A percentile compares a stretch with the other conserved stretches of the same genome.
phyloP scores from a whole-genome alignment of 2,797 vertebrate genomes.

The Hydrocynus forskahlii region DNA sequence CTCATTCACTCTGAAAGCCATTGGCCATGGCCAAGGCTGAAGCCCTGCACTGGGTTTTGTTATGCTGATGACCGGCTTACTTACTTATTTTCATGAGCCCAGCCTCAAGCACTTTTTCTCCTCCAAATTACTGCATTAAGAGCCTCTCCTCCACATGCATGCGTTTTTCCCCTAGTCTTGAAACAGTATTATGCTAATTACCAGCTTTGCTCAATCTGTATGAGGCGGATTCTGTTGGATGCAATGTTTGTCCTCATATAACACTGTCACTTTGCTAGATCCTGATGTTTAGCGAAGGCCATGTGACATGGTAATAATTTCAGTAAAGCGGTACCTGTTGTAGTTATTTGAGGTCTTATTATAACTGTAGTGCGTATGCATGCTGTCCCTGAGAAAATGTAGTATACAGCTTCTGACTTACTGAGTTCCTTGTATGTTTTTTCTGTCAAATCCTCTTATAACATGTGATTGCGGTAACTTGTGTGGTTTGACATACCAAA shows the following conservation, averaged over 20 bases:
- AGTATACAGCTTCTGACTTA: neutral
- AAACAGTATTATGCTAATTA: constrained; percentile 34
- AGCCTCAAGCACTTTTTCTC: constrained; percentile 26
- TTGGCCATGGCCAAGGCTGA: neutral
- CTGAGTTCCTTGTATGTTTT: too few species aligned
- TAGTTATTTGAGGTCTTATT: neutral
- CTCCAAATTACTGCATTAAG: constrained; percentile 18
- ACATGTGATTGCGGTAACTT: too few species aligned
- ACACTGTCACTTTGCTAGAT: neutral
- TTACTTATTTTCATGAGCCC: constrained; percentile 25
- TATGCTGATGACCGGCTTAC: constrained; percentile 33
- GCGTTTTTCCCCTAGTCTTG: neutral
- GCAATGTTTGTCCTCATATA: constrained; percentile 26
- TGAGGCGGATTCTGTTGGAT: constrained; percentile 2
- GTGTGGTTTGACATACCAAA: too few species aligned
- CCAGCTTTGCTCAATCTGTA: neutral
- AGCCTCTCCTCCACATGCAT: constrained; percentile 22
- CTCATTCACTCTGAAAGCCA: constrained; percentile 3
- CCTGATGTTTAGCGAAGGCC: constrained; percentile 1
- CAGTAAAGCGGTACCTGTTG: neutral
- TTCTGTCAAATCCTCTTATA: too few species aligned
- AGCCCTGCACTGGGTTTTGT: constrained; percentile 31
- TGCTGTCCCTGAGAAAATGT: neutral
- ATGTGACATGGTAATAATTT: constrained; percentile 10
- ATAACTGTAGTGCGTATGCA: neutral